Conservation (phyloP, 2,888 invertebrate species). For the Spilosoma lubricipeda region DNA sequence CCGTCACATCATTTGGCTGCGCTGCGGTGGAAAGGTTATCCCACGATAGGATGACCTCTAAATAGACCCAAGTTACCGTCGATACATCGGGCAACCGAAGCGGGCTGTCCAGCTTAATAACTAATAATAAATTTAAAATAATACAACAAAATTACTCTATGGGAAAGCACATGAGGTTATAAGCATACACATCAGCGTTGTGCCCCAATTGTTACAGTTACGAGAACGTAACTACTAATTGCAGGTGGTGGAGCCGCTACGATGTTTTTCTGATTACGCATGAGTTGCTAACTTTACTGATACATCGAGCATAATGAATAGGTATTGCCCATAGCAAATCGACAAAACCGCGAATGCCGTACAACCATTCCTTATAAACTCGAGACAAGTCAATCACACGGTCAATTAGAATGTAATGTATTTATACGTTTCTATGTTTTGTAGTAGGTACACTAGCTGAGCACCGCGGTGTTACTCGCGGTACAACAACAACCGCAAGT, state of each 20-base stretch:
- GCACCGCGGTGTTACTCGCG: too few relatives aligned
- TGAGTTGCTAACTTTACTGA: slow-evolving; percentile 46
- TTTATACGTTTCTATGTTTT: too few relatives aligned
- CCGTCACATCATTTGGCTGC: too few relatives aligned
- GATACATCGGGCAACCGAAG: too few relatives aligned
- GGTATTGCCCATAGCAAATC: slow-evolving; percentile 48
- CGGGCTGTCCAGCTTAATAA: background rate
- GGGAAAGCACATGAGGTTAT: slow-evolving; percentile 28
- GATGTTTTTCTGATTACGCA: slow-evolving; percentile 41
- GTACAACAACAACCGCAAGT: too few relatives aligned
- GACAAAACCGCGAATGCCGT: slow-evolving; percentile 37
- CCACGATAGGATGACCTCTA: too few relatives aligned
- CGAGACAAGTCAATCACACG: background rate
- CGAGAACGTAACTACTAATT: slow-evolving; percentile 36
- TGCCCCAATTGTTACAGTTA: slow-evolving; percentile 44
- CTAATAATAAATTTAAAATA: background rate
- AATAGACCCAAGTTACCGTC: too few relatives aligned
- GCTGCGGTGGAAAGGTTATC: too few relatives aligned
- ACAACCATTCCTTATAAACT: slow-evolving; percentile 4
- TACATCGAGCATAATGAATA: slow-evolving; percentile 55
- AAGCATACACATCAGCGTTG: slow-evolving; percentile 33
- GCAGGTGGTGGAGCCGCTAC: slow-evolving; percentile 31
- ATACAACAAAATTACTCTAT: slow-evolving; percentile 24
- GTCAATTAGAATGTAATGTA: too few relatives aligned
- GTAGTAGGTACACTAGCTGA: too few relatives aligned